A percentile compares a stretch with the other conserved stretches of the same genome.
Evolutionary conservation across 2,113 vertebrate genomes (phyloP).

Genomic region (Isurus oxyrinchus): DNA sequence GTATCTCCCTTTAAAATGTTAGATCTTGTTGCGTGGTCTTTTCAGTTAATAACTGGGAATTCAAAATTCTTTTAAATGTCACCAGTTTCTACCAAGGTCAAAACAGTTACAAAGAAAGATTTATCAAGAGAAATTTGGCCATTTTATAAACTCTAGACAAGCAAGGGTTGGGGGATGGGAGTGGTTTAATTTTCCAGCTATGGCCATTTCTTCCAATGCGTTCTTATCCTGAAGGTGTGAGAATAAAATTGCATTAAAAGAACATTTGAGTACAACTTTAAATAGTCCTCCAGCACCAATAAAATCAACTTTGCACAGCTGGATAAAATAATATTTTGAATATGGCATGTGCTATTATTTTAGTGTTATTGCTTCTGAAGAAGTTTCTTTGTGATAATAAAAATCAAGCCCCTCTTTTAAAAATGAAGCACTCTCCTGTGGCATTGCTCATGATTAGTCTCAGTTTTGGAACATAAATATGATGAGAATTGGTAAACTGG

Average conservation of each 20-base stretch:
- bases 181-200: background rate
- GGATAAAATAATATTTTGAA: background rate
- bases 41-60: too few relatives aligned
- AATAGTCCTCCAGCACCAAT: slow-evolving; percentile 7
- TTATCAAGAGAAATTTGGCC: background rate
- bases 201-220: background rate
- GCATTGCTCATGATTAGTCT: background rate
- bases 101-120: background rate
- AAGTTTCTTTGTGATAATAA: background rate
- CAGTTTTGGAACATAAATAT: background rate
- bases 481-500: background rate
- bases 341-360: background rate
- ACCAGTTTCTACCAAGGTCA: too few relatives aligned
- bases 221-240: background rate
- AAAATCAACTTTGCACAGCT: background rate
- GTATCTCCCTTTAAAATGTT: too few relatives aligned
- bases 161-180: background rate
- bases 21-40: too few relatives aligned
- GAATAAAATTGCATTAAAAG: background rate
- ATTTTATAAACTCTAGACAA: background rate
- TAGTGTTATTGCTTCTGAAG: background rate
- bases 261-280: background rate
- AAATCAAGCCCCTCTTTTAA: background rate
- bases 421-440: background rate
- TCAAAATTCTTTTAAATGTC: too few relatives aligned